phyloP scores from a whole-genome alignment of 2,888 invertebrate genomes.

The Leucoptera coffeella region DNA sequence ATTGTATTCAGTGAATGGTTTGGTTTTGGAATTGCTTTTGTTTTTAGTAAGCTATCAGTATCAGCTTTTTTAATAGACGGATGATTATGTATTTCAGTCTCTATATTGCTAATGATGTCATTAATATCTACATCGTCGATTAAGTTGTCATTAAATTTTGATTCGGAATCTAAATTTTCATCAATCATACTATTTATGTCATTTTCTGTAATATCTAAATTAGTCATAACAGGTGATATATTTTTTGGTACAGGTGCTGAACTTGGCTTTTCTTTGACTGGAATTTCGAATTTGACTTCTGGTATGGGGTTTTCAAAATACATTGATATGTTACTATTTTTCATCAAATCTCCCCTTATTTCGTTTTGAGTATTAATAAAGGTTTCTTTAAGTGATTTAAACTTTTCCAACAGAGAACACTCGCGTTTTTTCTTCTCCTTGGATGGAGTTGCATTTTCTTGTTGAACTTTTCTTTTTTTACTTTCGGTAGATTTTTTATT shows the following conservation, averaged over 20 bases:
- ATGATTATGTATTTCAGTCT: constrained; percentile 28
- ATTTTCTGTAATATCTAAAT: constrained; percentile 6
- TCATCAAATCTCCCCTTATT: constrained; percentile 10
- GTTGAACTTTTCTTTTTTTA: constrained; percentile 18
- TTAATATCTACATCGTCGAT: constrained; percentile 18
- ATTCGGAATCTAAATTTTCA: not conserved
- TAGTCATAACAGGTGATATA: constrained; percentile 11
- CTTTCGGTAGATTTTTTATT: constrained; percentile 20
- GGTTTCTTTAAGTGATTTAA: constrained; percentile 20
- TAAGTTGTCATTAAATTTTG: constrained; percentile 5
- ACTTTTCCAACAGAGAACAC: constrained; percentile 17
- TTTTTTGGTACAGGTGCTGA: too few species aligned
- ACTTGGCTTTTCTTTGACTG: too few species aligned
- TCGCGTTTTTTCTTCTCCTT: constrained; percentile 34
- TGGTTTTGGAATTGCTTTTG: constrained; percentile 3
- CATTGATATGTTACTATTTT: not conserved
- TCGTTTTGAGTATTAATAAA: too few species aligned
- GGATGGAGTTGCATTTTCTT: constrained; percentile 12
- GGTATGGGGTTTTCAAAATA: too few species aligned
- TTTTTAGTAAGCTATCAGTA: too few species aligned
- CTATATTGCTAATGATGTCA: constrained; percentile 23
- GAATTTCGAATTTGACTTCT: too few species aligned
- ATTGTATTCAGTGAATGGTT: too few species aligned
- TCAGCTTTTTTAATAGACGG: not conserved
- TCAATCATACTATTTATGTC: not conserved